Percentiles rank a stretch among this genome's conserved stretches.
Evolutionary conservation across 2,797 vertebrate genomes (phyloP).

Genomic region (Gallinago nigripennis): DNA sequence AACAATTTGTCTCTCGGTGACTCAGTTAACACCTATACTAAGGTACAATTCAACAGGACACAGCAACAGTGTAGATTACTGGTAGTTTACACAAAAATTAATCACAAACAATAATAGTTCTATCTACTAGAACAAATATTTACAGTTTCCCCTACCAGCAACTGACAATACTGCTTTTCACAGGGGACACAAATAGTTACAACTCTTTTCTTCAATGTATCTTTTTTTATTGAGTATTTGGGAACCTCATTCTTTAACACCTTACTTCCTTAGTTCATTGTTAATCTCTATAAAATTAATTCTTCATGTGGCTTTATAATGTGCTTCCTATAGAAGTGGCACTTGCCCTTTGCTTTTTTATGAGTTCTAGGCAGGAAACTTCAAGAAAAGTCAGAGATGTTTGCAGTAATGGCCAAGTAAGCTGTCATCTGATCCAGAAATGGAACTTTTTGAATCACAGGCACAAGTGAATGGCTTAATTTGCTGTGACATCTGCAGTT

Average conservation of each 20-base stretch:
- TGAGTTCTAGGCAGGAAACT: neutral
- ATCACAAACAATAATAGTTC: neutral
- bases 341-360: neutral
- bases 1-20: neutral
- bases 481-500: constrained; percentile 29
- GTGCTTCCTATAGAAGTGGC: neutral
- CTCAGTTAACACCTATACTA: neutral
- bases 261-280: neutral
- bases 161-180: neutral
- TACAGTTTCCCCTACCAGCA: neutral
- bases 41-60: neutral
- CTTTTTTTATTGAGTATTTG: neutral
- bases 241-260: neutral
- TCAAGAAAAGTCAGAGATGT: constrained; percentile 7
- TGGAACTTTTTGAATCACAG: constrained; percentile 1
- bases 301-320: neutral
- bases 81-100: neutral
- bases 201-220: neutral
- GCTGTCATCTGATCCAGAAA: constrained; percentile 40
- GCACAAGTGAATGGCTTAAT: constrained; percentile 7
- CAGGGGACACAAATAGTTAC: neutral
- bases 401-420: constrained; percentile 16
- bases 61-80: neutral
- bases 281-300: neutral
- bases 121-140: neutral